Base-by-base conservation (phyloP, 2,797 vertebrate genomes). In the Phataginus tricuspis region DNA sequence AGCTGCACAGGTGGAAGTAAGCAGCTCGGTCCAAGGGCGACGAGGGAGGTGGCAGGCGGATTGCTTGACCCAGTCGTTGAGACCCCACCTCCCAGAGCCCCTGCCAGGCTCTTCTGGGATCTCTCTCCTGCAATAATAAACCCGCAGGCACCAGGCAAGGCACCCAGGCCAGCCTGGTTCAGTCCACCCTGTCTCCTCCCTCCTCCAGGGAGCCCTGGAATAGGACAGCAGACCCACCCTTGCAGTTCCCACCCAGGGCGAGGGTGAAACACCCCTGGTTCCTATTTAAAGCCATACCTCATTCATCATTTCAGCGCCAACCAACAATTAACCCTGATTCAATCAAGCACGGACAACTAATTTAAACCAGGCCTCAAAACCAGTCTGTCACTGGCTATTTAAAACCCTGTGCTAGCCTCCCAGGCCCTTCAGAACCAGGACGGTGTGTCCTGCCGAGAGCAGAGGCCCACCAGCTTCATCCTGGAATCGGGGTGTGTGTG, bases 301-400 rank as follows among this genome's bases (percentile, higher is more conserved):
- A 84, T 96, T 95, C 89, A 94, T 97, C 97, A 94, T 97, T 97
- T 97, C 97, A 98, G 96, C 95, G 85, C 98, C 97, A 84, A 98
- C 96, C 93, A 97, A 97, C 97, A 98, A 97, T 97, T 98, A 97
- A 95, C 92, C 95, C 91, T 86, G 92, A 93, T 97, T 96, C 96
- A 97, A 90, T 97, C 80, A 96, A 96, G 91, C 91, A 68, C 69
- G 89, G 95, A 97, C 95, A 98, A 97, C 93, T 89, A 95, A 96
- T 98, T 98, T 93, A 95, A 85, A 72, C 95, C 55, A 55, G 85
- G 77, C 93, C 94, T 97, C 91, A 95, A 88, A 71, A 92, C 85
- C 61, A n/a, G 96, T 88, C 88, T 91, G 95, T 94, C 85, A 9
- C 3, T 91, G 95, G 93, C 97, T 98, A 98, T 89, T 98, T 97